phyloP scores from a whole-genome alignment of 2,113 vertebrate genomes.

The Pholis gunnellus region DNA sequence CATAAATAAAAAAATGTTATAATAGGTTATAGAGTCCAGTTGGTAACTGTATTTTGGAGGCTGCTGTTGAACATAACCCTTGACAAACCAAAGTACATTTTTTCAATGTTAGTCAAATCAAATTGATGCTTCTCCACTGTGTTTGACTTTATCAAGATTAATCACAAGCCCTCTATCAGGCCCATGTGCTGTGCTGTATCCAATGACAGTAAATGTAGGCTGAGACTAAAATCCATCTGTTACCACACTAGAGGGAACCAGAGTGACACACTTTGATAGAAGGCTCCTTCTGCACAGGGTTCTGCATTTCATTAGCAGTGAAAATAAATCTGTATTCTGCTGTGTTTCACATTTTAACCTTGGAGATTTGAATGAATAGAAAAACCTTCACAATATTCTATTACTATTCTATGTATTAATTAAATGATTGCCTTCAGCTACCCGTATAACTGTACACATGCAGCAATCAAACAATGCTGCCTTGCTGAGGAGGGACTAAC shows the following conservation, averaged over 20 bases:
- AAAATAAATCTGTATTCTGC: conserved; percentile 15
- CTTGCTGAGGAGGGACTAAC: conserved; percentile 5
- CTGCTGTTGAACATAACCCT: not conserved
- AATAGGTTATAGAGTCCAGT: too few relatives aligned
- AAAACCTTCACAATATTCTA: not conserved
- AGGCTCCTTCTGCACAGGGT: not conserved
- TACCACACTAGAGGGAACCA: conserved; percentile 76
- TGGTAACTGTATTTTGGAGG: too few relatives aligned
- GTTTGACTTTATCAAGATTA: not conserved
- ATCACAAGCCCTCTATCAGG: not conserved
- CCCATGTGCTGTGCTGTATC: not conserved
- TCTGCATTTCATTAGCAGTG: not conserved
- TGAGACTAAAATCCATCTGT: conserved; percentile 4
- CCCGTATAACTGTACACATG: conserved; percentile 9
- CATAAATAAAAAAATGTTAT: too few relatives aligned
- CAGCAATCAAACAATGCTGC: conserved; percentile 28
- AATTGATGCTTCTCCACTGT: not conserved
- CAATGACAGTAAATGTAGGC: not conserved
- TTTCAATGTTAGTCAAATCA: not conserved
- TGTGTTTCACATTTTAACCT: conserved; percentile 8
- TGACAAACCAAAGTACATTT: not conserved
- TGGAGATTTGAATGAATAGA: conserved; percentile 4
- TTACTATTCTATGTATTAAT: not conserved
- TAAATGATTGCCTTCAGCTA: conserved; percentile 12
- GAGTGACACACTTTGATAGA: conserved; percentile 39